Evolutionary conservation across 2,888 invertebrate species (phyloP), one percentile per base, ranked within the genome.

Genomic region (Apamea epomidion): DNA sequence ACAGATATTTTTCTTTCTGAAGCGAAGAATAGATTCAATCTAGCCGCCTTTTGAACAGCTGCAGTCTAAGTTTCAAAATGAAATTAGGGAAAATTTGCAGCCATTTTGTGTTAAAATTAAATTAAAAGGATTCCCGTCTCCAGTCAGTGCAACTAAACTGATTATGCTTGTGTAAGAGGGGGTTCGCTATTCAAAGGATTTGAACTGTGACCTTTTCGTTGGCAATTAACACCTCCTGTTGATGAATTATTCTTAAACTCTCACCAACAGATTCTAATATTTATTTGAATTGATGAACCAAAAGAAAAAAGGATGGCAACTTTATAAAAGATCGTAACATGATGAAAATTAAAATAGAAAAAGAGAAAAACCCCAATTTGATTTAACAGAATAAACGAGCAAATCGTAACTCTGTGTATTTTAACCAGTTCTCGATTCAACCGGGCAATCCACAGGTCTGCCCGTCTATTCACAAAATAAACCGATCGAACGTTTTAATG

Each of bases 401-500:
- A 54, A 65, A 45, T 60, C 5, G 29, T 48, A 68, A 58, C 25
- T 54, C 25, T 54, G 29, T 77, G 7, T 29, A 72, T 69, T n/a
- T 65, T n/a, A 21, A n/a, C 73, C 74, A 68, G 60, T 76, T 76
- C 51, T 32, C 51, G 21, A 68, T 74, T 68, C 54, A 81, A 76
- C 74, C 54, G 12, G 69, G 6, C 48, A 80, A 80, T 76, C 73
- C n/a, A 21, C 69, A 72, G 48, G 16, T 68, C 29, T 71, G 48
- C 18, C 62, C 12, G 58, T 70, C 48, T 76, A 58, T 75, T 73
- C 73, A 78, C 67, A 75, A 74, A 84, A 84, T 29, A 87, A 84
- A 86, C 80, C 42, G 67, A 84, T 87, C 76, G 78, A 82, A 79
- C 77, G 77, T 80, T 83, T 80, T 79, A 86, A 84, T 84, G 81